A percentile compares a stretch with the other conserved stretches of the same genome.
Conservation (phyloP, 2,113 vertebrate genomes). For the Blennius ocellaris region DNA sequence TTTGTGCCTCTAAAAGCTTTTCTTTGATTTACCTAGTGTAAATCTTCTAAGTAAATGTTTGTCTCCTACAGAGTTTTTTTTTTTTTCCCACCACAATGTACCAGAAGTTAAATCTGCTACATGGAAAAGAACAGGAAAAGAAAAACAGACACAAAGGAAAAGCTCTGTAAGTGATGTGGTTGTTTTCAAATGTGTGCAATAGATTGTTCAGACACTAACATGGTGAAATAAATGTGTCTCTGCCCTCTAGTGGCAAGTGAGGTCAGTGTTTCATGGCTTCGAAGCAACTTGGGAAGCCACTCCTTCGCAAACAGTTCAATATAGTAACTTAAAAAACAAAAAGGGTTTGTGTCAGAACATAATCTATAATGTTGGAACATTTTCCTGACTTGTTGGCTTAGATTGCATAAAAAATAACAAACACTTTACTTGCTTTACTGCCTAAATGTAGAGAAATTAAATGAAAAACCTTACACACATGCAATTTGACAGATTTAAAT, state of each 20-base stretch:
- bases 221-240: slow-evolving; percentile 6
- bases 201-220: not conserved
- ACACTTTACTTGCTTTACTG: too few relatives aligned
- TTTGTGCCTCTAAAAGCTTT: slow-evolving; percentile 1
- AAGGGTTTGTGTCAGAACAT: too few relatives aligned
- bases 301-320: too few relatives aligned
- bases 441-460: too few relatives aligned
- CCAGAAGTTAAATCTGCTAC: not conserved
- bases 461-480: too few relatives aligned
- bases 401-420: too few relatives aligned
- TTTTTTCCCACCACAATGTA: not conserved
- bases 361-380: too few relatives aligned
- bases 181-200: not conserved
- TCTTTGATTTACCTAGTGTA: not conserved
- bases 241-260: slow-evolving; percentile 63
- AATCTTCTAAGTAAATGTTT: slow-evolving; percentile 3
- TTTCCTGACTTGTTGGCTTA: too few relatives aligned
- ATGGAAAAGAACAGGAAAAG: not conserved
- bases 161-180: not conserved
- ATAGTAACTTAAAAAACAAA: too few relatives aligned
- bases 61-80: not conserved
- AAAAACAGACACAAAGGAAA: not conserved
- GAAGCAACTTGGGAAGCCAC: not conserved
- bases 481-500: too few relatives aligned
- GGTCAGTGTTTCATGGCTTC: not conserved